Conservation (phyloP, 2,888 invertebrate species). For the Drosophila anomelani region DNA sequence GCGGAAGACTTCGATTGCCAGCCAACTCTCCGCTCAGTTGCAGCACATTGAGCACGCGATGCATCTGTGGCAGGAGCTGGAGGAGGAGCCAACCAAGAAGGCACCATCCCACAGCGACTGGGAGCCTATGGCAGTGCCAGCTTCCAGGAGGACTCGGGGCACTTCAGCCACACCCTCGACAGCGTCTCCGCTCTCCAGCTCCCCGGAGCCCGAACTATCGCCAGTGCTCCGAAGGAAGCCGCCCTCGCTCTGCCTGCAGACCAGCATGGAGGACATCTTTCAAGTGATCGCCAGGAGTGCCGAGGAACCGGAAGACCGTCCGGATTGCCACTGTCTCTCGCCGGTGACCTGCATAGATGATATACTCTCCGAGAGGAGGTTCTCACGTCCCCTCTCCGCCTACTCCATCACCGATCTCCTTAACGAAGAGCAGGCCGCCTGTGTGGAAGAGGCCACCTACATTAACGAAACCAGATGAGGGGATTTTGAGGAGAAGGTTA, state of each 20-base stretch:
- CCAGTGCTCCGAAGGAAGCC: conserved; percentile 70
- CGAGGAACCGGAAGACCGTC: conserved; percentile 61
- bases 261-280: conserved; percentile 83
- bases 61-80: conserved; percentile 75
- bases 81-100: conserved; percentile 55
- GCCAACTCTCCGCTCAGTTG: conserved; percentile 70
- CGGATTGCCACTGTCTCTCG: conserved; percentile 62
- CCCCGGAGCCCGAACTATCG: conserved; percentile 64
- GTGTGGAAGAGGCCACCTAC: conserved; percentile 66
- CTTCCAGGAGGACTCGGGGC: conserved; percentile 60
- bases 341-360: conserved; percentile 84
- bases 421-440: conserved; percentile 74
- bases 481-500: neutral
- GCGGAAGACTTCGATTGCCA: conserved; percentile 58
- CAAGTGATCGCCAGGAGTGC: conserved; percentile 82
- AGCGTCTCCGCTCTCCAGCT: conserved; percentile 73
- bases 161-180: conserved; percentile 81
- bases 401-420: conserved; percentile 84
- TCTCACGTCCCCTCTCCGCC: conserved; percentile 83
- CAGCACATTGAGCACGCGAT: conserved; percentile 81
- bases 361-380: conserved; percentile 82
- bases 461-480: conserved; percentile 67
- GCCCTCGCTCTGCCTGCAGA: conserved; percentile 73
- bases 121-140: conserved; percentile 63
- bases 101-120: conserved; percentile 44